A percentile compares a stretch with the other conserved stretches of the same genome.
These are phyloP conservation scores for human (Homo sapiens) DNA, from an alignment of 2,113 vertebrate species.

Conservation along the genomic window GRCh38 chr1:229987001-229987500, in stretches of 20 bases:
- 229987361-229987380: neutral
- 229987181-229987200: neutral
- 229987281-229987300: neutral
- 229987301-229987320: neutral
- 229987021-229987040: neutral
- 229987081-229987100: neutral
- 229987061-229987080: neutral
- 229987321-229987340: neutral
- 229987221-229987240: neutral
- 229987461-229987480: rapidly evolving
- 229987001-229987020: neutral
- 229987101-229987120: too few species aligned
- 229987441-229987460: neutral
- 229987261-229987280: neutral
- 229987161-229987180: neutral
- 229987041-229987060: neutral
- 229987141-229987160: rapidly evolving
- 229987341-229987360: neutral
- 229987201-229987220: neutral
- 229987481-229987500: neutral
- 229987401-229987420: neutral
- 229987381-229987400: neutral
- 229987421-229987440: neutral
- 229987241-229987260: neutral
- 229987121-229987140: rapidly evolving